Conservation (phyloP, 2,888 invertebrate genomes). For the Petrolisthes manimaculis region DNA sequence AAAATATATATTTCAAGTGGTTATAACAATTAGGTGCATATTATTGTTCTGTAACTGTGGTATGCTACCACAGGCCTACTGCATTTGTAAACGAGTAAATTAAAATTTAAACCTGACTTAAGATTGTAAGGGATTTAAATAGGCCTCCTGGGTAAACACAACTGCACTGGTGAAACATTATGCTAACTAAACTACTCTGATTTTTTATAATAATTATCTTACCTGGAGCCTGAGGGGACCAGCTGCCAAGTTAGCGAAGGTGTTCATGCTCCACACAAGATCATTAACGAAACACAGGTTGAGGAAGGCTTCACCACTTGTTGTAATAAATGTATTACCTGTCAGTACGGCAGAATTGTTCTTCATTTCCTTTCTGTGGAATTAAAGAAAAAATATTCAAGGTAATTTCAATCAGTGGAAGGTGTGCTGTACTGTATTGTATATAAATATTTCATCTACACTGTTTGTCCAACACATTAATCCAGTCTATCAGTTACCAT, state of each 20-base stretch:
- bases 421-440: no score
- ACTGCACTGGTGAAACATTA: background rate
- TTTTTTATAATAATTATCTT: background rate
- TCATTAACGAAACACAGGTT: conserved; percentile 13
- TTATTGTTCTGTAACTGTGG: no score
- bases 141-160: no score
- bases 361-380: background rate
- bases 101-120: no score
- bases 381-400: background rate
- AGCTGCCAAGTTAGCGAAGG: background rate
- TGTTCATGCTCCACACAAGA: conserved; percentile 17
- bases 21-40: no score
- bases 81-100: no score
- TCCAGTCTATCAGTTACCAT: no score
- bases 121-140: no score
- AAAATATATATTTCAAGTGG: no score
- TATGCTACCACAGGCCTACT: no score
- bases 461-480: background rate
- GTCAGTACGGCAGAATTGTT: background rate
- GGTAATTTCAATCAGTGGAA: no score
- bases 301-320: conserved; percentile 24
- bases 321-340: background rate
- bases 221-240: conserved; percentile 33
- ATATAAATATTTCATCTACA: background rate
- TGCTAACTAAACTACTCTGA: background rate